Conservation (phyloP, 2,888 invertebrate genomes). For the Beris morrisii region DNA sequence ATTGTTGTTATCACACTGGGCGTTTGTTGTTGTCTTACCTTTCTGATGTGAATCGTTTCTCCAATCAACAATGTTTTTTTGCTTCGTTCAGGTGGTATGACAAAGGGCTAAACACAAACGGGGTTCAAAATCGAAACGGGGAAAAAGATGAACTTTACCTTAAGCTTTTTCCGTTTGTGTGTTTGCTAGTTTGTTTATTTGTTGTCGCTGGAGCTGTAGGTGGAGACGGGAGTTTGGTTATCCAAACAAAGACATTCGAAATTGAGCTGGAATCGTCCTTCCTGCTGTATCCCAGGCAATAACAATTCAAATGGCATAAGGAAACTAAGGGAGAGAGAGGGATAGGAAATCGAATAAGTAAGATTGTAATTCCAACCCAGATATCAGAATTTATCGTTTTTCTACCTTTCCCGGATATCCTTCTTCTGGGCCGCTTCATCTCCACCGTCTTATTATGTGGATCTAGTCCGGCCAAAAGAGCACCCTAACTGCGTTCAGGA, state of each 20-base stretch:
- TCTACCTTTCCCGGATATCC: slow-evolving; percentile 33
- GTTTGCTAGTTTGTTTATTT: background rate
- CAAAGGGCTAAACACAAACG: too few species aligned
- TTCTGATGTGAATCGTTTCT: too few species aligned
- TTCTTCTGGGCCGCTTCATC: slow-evolving; percentile 25
- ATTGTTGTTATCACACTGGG: slow-evolving; percentile 5
- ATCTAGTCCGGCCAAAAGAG: background rate
- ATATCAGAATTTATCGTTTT: slow-evolving; percentile 40
- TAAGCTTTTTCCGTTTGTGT: background rate
- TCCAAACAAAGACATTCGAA: slow-evolving; percentile 25
- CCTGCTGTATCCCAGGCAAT: background rate
- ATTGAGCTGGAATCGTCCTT: slow-evolving; percentile 13
- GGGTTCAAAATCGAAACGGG: too few species aligned
- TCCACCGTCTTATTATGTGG: slow-evolving; percentile 10
- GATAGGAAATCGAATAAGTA: slow-evolving; percentile 13
- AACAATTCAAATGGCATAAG: slow-evolving; percentile 14
- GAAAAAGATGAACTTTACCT: slow-evolving; percentile 9
- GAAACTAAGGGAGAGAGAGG: slow-evolving; percentile 4
- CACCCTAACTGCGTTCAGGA: background rate
- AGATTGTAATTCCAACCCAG: slow-evolving; percentile 38
- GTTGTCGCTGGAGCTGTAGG: background rate
- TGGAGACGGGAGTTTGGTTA: background rate
- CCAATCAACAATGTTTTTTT: too few species aligned
- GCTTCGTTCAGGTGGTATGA: too few species aligned
- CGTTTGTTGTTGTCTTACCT: background rate